A percentile compares a stretch with the other conserved stretches of the same genome.
Evolutionary conservation across 2,797 vertebrate species (phyloP).

Genomic region (Myotis pilosus): DNA sequence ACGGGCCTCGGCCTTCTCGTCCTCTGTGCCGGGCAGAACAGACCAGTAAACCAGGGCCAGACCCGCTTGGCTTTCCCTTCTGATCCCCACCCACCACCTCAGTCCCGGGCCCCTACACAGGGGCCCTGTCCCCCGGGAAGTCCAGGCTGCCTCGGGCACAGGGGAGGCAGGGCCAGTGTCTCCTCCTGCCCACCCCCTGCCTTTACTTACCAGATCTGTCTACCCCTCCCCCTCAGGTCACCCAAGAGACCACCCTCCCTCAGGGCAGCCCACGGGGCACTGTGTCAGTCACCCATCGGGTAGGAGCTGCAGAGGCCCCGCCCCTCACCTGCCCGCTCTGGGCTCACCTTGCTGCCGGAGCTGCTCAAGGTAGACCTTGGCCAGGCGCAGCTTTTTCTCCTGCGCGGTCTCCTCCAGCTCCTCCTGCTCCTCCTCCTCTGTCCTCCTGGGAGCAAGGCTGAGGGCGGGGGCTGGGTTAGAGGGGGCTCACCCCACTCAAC

Average conservation of each 20-base stretch:
- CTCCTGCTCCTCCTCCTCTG: slow-evolving; percentile 79
- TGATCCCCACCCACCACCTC: background rate
- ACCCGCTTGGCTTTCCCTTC: background rate
- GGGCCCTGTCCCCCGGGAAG: background rate
- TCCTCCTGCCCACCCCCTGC: background rate
- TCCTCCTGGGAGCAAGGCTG: slow-evolving; percentile 80
- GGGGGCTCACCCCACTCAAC: background rate
- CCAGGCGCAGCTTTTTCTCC: slow-evolving; percentile 94
- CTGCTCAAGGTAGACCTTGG: slow-evolving; percentile 92
- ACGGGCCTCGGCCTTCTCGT: slow-evolving; percentile 89
- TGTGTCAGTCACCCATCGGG: background rate
- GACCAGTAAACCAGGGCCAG: background rate
- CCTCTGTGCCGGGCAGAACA: slow-evolving; percentile 84
- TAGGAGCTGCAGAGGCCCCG: background rate
- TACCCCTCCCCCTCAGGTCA: background rate
- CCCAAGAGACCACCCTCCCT: background rate
- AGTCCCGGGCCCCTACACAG: background rate
- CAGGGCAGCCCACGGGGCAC: background rate
- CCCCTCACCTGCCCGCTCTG: background rate
- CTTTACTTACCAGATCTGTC: background rate
- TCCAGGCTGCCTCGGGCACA: background rate
- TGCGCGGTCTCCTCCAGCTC: slow-evolving; percentile 92
- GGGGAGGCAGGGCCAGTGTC: background rate
- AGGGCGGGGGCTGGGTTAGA: background rate
- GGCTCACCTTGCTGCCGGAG: slow-evolving; percentile 89